These are phyloP conservation scores for Oenanthe melanoleuca DNA, from an alignment of 2,113 vertebrate species.

Conservation along the genomic window DNA sequence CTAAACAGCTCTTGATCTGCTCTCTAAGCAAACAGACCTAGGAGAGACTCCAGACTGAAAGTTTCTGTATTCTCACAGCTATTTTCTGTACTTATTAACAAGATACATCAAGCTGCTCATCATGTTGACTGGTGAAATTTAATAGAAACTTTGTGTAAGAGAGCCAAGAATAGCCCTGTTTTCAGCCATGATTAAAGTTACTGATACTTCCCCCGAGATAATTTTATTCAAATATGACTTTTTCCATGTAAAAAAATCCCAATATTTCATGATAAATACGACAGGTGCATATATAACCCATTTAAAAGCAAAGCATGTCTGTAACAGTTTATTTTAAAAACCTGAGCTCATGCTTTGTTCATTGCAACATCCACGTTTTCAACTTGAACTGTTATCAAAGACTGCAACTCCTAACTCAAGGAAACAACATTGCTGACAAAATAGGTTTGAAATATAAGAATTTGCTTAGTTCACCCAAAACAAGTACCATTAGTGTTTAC, in stretches of 20 bases:
- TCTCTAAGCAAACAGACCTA: neutral
- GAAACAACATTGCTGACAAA: neutral
- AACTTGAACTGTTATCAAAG: neutral
- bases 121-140: neutral
- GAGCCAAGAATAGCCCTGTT: neutral
- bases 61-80: neutral
- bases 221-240: neutral
- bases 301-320: neutral
- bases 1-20: neutral
- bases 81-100: neutral
- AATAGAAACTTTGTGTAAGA: neutral
- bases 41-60: neutral
- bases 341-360: neutral
- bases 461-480: neutral
- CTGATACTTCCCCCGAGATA: neutral
- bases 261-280: neutral
- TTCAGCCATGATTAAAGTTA: neutral
- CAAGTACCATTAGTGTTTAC: neutral
- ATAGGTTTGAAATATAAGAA: neutral
- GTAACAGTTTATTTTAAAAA: neutral
- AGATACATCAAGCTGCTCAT: neutral
- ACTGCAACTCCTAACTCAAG: neutral
- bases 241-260: neutral
- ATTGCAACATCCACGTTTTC: fast-evolving
- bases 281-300: neutral